Conservation (phyloP, 2,888 invertebrate genomes). For the Anthrax anthrax region DNA sequence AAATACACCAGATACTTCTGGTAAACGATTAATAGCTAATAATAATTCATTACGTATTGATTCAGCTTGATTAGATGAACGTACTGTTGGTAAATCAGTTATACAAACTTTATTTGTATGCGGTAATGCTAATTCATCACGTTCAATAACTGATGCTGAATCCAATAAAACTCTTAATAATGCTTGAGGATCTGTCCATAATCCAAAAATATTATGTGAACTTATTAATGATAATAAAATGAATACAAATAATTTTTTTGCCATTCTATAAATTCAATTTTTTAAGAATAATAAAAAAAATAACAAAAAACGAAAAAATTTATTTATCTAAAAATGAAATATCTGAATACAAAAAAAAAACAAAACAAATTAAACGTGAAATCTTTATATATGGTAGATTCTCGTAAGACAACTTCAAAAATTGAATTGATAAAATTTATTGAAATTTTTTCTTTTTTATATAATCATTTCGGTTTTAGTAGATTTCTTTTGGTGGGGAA, state of each 20-base stretch:
- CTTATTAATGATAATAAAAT: too few species aligned
- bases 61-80: not conserved
- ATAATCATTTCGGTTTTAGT: too few species aligned
- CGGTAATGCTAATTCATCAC: not conserved
- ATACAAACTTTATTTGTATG: not conserved
- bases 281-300: not conserved
- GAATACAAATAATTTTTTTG: too few species aligned
- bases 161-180: not conserved
- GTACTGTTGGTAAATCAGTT: not conserved
- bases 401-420: too few species aligned
- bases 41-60: conserved; percentile 1
- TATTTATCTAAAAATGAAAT: too few species aligned
- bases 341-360: too few species aligned
- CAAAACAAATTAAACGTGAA: too few species aligned
- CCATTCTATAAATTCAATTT: not conserved
- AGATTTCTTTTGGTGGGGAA: too few species aligned
- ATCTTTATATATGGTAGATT: too few species aligned
- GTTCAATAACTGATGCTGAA: not conserved
- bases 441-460: too few species aligned
- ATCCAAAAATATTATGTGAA: not conserved
- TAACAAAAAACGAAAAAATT: too few species aligned
- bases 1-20: conserved; percentile 1
- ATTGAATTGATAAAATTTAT: too few species aligned
- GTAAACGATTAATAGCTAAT: not conserved
- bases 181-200: not conserved